Conservation (phyloP, 2,797 vertebrate species). For the Aphelocoma californica region DNA sequence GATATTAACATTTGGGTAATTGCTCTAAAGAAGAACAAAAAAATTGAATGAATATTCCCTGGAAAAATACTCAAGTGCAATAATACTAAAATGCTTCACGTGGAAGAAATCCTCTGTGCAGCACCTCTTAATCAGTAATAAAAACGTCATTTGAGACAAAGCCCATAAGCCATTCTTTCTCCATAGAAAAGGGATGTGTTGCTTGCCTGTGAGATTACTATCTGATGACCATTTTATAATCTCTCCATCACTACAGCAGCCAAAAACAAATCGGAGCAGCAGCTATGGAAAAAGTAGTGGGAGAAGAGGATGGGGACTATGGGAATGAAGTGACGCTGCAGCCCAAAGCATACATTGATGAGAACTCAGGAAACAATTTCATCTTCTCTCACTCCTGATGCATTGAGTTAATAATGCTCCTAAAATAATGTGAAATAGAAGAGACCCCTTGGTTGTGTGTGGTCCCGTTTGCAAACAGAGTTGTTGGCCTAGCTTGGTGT, state of each 20-base stretch:
- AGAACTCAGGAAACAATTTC: not conserved
- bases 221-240: not conserved
- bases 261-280: not conserved
- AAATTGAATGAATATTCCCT: not conserved
- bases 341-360: not conserved
- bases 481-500: not conserved
- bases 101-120: not conserved
- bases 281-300: not conserved
- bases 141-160: not conserved
- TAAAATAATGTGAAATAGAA: not conserved
- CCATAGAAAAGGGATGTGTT: not conserved
- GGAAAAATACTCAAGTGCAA: not conserved
- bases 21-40: not conserved
- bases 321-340: not conserved
- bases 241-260: not conserved
- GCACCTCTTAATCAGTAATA: not conserved
- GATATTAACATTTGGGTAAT: constrained; percentile 8
- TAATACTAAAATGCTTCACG: not conserved
- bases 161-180: not conserved
- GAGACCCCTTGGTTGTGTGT: not conserved
- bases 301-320: not conserved
- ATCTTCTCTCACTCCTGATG: not conserved
- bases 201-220: not conserved
- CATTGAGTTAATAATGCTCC: not conserved
- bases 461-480: not conserved